A percentile compares a stretch with the other conserved stretches of the same genome.
Conservation (phyloP, 2,888 invertebrate genomes). For the Priocnemis perturbator region DNA sequence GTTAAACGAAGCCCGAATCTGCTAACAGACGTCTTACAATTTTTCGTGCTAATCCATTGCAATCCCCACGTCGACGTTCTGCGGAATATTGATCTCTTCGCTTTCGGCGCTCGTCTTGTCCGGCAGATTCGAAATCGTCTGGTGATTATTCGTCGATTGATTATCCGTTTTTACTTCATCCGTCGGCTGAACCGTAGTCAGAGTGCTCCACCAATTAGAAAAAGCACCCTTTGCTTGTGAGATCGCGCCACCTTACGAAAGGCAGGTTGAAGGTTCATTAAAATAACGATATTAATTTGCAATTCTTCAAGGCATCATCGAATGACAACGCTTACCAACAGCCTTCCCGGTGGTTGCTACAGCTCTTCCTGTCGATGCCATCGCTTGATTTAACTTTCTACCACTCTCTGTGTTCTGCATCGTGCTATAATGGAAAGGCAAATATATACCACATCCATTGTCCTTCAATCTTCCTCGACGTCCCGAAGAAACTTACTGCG, state of each 20-base stretch:
- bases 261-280: background rate
- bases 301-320: background rate
- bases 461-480: background rate
- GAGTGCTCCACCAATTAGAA: conserved; percentile 90
- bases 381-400: conserved; percentile 94
- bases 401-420: conserved; percentile 97
- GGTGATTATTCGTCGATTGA: conserved; percentile 53
- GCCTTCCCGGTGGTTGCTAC: conserved; percentile 88
- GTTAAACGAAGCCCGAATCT: no score
- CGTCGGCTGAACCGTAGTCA: conserved; percentile 78
- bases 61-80: conserved; percentile 42
- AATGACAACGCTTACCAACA: conserved; percentile 78
- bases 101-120: conserved; percentile 44
- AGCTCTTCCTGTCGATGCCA: conserved; percentile 92
- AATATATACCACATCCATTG: background rate
- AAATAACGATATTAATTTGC: no score
- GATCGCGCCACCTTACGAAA: conserved; percentile 83
- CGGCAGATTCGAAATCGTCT: conserved; percentile 30
- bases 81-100: conserved; percentile 41
- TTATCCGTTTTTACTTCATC: conserved; percentile 60
- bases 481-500: conserved; percentile 83
- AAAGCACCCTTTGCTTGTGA: conserved; percentile 93
- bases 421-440: conserved; percentile 79
- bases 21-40: background rate
- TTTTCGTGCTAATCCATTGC: conserved; percentile 43